phyloP scores from a whole-genome alignment of 2,113 vertebrate species.

The Coturnix japonica region DNA sequence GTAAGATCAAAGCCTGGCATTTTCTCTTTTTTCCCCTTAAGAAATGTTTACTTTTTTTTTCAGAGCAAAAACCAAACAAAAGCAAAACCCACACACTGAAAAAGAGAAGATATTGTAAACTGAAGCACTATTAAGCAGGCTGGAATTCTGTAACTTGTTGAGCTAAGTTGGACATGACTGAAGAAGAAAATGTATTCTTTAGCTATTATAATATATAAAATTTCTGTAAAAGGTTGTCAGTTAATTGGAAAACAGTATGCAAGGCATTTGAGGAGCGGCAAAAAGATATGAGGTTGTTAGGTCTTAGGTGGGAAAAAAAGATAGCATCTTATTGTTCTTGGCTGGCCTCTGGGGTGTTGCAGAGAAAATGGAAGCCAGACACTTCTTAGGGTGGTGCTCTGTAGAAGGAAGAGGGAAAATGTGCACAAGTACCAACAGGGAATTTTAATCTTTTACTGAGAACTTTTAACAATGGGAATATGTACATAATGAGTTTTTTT shows the following conservation, averaged over 20 bases:
- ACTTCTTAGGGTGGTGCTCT: neutral
- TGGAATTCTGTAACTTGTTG: neutral
- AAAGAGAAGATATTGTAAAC: neutral
- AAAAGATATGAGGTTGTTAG: neutral
- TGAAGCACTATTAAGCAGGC: neutral
- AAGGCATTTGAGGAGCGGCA: neutral
- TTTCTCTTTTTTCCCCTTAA: neutral
- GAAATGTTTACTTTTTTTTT: neutral
- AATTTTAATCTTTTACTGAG: neutral
- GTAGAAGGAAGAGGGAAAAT: neutral
- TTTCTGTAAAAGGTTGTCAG: neutral
- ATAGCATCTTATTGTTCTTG: neutral
- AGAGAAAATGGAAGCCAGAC: neutral
- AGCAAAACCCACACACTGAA: neutral
- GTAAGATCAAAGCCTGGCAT: neutral
- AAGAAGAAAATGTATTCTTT: neutral
- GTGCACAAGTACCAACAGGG: neutral
- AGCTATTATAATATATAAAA: rapidly evolving
- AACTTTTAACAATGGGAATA: neutral
- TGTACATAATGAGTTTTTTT: neutral
- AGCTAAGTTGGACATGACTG: neutral
- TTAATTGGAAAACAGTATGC: neutral
- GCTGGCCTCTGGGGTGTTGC: neutral
- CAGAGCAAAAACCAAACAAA: neutral
- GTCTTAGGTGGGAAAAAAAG: neutral